A percentile compares a stretch with the other conserved stretches of the same genome.
phyloP scores from a whole-genome alignment of 2,888 invertebrate species.

The Branchipolynoe longqiensis region DNA sequence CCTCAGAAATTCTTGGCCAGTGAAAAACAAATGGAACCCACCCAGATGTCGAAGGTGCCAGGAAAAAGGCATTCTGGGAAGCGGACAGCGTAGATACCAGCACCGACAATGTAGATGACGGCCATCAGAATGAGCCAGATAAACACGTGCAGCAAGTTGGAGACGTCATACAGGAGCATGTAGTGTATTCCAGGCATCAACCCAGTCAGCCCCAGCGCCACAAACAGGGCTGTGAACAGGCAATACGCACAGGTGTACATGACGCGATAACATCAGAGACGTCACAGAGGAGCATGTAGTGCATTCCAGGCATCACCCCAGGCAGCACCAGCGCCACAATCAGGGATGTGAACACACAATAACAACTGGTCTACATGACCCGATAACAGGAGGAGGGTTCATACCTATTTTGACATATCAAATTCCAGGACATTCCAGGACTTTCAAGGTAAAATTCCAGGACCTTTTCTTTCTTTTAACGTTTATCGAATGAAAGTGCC shows the following conservation, averaged over 20 bases:
- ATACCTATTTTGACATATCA: too few relatives aligned
- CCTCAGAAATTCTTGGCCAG: too few relatives aligned
- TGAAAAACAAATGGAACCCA: slow-evolving; percentile 83
- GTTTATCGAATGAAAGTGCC: too few relatives aligned
- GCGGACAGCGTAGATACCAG: slow-evolving; percentile 94
- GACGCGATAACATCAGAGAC: too few relatives aligned
- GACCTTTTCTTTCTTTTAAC: too few relatives aligned
- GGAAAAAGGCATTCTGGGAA: slow-evolving; percentile 98
- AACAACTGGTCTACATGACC: too few relatives aligned
- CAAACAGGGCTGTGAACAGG: slow-evolving; percentile 91
- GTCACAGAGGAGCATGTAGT: slow-evolving; percentile 64
- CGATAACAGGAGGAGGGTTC: too few relatives aligned
- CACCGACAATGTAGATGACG: slow-evolving; percentile 94
- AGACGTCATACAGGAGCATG: slow-evolving; percentile 59
- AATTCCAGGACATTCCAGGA: too few relatives aligned
- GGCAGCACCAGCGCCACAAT: slow-evolving; percentile 97
- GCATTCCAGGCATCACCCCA: slow-evolving; percentile 87
- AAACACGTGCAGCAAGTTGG: slow-evolving; percentile 6
- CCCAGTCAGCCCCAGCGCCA: slow-evolving; percentile 96
- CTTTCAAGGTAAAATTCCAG: too few relatives aligned
- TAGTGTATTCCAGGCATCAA: slow-evolving; percentile 85
- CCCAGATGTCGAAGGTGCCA: slow-evolving; percentile 96
- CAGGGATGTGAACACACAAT: too few relatives aligned
- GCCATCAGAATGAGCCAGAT: slow-evolving; percentile 91
- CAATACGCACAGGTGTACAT: slow-evolving; percentile 77